Conservation (phyloP, 2,888 invertebrate species). For the Aquatica leii region DNA sequence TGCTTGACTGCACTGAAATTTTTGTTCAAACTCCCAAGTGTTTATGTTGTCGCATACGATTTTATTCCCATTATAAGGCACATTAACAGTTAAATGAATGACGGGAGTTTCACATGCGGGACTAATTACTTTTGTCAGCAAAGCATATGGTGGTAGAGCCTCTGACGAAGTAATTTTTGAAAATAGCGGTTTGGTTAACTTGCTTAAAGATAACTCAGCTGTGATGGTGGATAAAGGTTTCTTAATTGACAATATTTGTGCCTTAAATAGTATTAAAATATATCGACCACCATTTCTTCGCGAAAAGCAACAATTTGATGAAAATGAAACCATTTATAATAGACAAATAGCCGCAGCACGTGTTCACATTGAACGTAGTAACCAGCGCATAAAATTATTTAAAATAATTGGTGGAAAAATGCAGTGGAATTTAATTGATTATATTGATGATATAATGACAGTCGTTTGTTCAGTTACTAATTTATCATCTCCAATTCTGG, state of each 20-base stretch:
- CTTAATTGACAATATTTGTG: constrained; percentile 29
- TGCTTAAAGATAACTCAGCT: constrained; percentile 4
- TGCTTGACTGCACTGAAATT: constrained; percentile 13
- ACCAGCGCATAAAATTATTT: constrained; percentile 26
- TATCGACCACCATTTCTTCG: constrained; percentile 33
- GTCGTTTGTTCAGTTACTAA: constrained; percentile 1
- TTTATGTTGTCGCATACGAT: constrained; percentile 10
- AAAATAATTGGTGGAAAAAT: constrained; percentile 17
- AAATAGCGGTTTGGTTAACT: constrained; percentile 3
- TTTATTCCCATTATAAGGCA: constrained; percentile 26
- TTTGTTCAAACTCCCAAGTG: constrained; percentile 4
- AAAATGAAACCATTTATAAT: constrained; percentile 27
- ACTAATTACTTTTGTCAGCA: constrained; percentile 21
- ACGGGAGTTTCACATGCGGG: constrained; percentile 27
- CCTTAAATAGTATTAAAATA: constrained; percentile 20
- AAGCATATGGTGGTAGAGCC: constrained; percentile 18
- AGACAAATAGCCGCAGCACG: constrained; percentile 31
- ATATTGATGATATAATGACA: constrained; percentile 4
- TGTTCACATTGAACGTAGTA: constrained; percentile 37
- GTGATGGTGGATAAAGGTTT: constrained; percentile 38
- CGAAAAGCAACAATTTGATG: constrained; percentile 27
- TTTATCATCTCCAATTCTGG: constrained; percentile 1
- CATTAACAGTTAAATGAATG: constrained; percentile 21
- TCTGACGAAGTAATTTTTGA: constrained; percentile 22
- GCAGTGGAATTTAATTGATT: constrained; percentile 10